phyloP scores from a whole-genome alignment of 2,797 vertebrate genomes.

The Erpetoichthys calabaricus region DNA sequence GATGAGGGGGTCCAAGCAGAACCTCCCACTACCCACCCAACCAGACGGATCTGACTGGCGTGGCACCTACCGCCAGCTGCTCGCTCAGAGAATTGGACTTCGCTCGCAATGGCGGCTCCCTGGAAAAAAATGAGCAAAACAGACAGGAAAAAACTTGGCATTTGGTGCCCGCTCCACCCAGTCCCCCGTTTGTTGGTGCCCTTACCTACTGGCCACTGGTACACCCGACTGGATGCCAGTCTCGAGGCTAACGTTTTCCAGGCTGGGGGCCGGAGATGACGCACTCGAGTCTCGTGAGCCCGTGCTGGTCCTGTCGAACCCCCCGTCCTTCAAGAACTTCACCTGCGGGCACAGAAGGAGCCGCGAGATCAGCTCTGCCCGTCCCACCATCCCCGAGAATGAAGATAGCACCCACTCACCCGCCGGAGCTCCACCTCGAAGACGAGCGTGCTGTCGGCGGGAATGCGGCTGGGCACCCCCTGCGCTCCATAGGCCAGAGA shows the following conservation, averaged over 20 bases:
- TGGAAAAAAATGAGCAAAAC: conserved; percentile 26
- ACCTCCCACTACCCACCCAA: neutral
- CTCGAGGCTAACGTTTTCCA: conserved; percentile 57
- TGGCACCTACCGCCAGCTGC: conserved; percentile 60
- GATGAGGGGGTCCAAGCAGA: neutral
- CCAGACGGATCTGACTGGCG: neutral
- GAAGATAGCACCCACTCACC: conserved; percentile 37
- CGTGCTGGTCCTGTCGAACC: conserved; percentile 50
- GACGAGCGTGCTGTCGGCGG: conserved; percentile 61
- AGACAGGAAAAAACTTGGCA: too few species aligned
- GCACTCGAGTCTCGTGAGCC: conserved; percentile 61
- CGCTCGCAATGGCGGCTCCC: conserved; percentile 63
- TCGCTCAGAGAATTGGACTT: conserved; percentile 85
- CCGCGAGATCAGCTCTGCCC: neutral
- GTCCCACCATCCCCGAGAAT: neutral
- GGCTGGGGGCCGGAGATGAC: conserved; percentile 53
- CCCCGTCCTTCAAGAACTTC: conserved; percentile 65
- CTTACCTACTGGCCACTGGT: too few species aligned
- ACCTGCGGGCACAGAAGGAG: conserved; percentile 45
- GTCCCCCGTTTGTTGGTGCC: too few species aligned
- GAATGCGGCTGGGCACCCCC: conserved; percentile 61
- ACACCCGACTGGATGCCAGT: neutral
- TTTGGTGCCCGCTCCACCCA: too few species aligned
- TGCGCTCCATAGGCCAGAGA: conserved; percentile 63
- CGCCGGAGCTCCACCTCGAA: conserved; percentile 75